These are phyloP conservation scores for Catagonus wagneri DNA, from an alignment of 2,113 vertebrate species.

Conservation along the genomic window DNA sequence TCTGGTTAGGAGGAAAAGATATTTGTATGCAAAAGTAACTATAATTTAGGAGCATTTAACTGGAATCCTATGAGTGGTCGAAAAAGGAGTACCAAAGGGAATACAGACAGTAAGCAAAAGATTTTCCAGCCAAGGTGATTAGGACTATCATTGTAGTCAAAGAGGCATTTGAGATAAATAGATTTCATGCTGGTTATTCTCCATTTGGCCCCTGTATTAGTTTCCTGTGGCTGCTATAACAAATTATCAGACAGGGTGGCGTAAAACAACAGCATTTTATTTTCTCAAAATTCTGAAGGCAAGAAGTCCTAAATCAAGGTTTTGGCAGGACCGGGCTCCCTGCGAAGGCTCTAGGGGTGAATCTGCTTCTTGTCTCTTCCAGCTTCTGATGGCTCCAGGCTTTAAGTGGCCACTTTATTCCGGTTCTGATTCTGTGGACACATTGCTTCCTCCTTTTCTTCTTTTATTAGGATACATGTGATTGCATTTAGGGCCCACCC, in stretches of 20 bases:
- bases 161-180: not conserved
- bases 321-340: not conserved
- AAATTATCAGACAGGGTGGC: conserved; percentile 40
- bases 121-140: not conserved
- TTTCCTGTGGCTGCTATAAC: not conserved
- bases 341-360: not conserved
- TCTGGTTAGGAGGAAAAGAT: conserved; percentile 18
- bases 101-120: not conserved
- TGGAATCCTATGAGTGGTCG: not conserved
- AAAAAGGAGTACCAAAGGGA: not conserved
- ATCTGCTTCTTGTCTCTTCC: not conserved
- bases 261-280: conserved; percentile 54
- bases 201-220: not conserved
- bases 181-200: conserved; percentile 18
- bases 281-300: conserved; percentile 29
- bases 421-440: not conserved
- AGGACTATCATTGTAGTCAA: not conserved
- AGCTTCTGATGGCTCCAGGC: not conserved
- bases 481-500: not conserved
- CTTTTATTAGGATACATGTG: not conserved
- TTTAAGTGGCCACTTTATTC: not conserved
- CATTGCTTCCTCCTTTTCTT: not conserved
- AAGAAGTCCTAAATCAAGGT: conserved; percentile 29
- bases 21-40: not conserved
- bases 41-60: not conserved